Percentiles rank a stretch among this genome's conserved stretches.
Conservation (phyloP, 2,888 invertebrate species). For the Melanostoma scalare region DNA sequence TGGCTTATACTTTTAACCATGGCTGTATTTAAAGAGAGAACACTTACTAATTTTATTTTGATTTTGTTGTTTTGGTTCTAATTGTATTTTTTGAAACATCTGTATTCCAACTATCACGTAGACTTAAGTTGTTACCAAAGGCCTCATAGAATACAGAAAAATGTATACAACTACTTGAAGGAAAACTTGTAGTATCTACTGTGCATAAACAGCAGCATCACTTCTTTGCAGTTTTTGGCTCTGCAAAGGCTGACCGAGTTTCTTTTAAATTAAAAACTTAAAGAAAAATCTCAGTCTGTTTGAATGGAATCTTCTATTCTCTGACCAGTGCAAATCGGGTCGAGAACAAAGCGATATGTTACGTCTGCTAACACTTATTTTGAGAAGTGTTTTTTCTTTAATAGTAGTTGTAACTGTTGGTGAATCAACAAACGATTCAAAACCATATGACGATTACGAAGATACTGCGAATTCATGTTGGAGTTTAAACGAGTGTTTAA, state of each 20-base stretch:
- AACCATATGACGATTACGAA: slow-evolving; percentile 32
- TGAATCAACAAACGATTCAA: slow-evolving; percentile 22
- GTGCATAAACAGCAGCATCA: slow-evolving; percentile 11
- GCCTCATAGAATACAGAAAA: no score
- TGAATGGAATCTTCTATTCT: slow-evolving; percentile 49
- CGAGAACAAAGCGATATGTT: slow-evolving; percentile 64
- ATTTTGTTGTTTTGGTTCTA: no score
- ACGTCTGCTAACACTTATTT: slow-evolving; percentile 35
- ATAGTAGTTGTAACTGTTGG: slow-evolving; percentile 7
- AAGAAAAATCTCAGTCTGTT: slow-evolving; percentile 52
- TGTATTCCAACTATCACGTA: no score
- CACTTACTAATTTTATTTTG: no score
- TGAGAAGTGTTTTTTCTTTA: slow-evolving; percentile 38
- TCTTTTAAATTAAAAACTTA: slow-evolving; percentile 55
- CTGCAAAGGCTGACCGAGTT: slow-evolving; percentile 55
- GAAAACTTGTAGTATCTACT: background rate
- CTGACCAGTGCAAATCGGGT: slow-evolving; percentile 63
- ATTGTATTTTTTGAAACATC: no score
- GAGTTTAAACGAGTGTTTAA: slow-evolving; percentile 61
- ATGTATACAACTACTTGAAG: background rate
- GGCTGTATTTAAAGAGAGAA: no score
- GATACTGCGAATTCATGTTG: slow-evolving; percentile 50
- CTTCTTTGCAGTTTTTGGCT: slow-evolving; percentile 35
- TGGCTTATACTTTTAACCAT: no score
- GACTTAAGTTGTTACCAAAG: no score